Base-by-base conservation (phyloP, 2,113 vertebrate species). In the Plectropomus leopardus region DNA sequence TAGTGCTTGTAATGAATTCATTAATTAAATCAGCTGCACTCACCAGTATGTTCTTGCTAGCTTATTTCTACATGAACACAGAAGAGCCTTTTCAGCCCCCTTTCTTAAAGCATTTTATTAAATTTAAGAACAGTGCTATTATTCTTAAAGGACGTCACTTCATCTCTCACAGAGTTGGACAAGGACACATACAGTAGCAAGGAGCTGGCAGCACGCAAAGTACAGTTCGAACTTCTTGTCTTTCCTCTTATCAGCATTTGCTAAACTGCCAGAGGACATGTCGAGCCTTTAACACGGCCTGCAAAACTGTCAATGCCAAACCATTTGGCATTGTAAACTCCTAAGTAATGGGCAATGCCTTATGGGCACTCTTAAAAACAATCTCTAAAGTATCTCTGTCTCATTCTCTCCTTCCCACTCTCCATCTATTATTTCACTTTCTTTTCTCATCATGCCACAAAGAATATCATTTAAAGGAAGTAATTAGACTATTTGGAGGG, bases 241-340 rank as follows among this genome's bases (percentile, higher is more conserved):
- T 66, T 76, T 72, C 61, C 63, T 54, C 36, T 78, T 78, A 71
- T 84, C 73, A 80, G 68, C 74, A 72, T 44, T 81, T 59, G 64
- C 68, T 63, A 51, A 79, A 66, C 58, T 66, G 63, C 61, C 80
- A 66, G 76, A 82, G 69, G 84, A 86, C 84, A 32, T 47, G 34
- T 67, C 45, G 26, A 69, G 45, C 42, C 53, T 84, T 80, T 80
- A 75, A 91, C 48, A 54, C 16, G 17, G 61, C 72, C 74, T 51
- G 55, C 83, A 82, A 86, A 82, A 61, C 65, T 78, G 85, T 84
- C 75, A 82, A 48, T 80, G 63, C 69, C 47, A 44, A 57, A 81
- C 50, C 65, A 59, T 75, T 80, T 91, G 85, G 81, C 85, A 76
- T 54, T 50, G 83, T 85, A 73, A 88, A 88, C 36, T 80, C 83